These are phyloP conservation scores for Margaritifera margaritifera DNA, from an alignment of 2,888 invertebrate genomes.

Conservation along the genomic window DNA sequence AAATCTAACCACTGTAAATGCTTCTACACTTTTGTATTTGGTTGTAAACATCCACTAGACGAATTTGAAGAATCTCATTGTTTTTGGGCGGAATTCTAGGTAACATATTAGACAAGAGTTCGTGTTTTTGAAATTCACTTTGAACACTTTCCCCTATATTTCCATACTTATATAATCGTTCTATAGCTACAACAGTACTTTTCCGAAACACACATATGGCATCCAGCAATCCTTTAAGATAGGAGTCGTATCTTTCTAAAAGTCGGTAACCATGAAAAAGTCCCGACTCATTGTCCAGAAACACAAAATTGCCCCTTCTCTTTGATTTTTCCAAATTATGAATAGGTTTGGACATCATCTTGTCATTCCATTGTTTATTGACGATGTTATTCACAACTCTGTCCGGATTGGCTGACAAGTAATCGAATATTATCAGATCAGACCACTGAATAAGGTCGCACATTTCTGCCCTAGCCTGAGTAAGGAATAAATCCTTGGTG, in stretches of 20 bases:
- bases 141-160: conserved; percentile 79
- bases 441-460: conserved; percentile 84
- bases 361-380: conserved; percentile 91
- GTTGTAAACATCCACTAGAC: conserved; percentile 83
- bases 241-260: conserved; percentile 87
- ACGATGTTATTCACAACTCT: conserved; percentile 91
- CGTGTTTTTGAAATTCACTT: conserved; percentile 80
- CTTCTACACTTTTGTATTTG: conserved; percentile 84
- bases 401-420: conserved; percentile 91
- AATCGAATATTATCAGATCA: conserved; percentile 90
- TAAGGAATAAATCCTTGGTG: conserved; percentile 21
- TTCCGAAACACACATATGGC: conserved; percentile 87
- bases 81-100: conserved; percentile 88
- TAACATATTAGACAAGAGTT: conserved; percentile 73
- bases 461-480: conserved; percentile 44
- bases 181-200: conserved; percentile 81
- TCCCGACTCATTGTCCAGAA: conserved; percentile 80
- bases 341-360: conserved; percentile 90
- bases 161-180: conserved; percentile 77
- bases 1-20: too few relatives aligned
- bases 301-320: conserved; percentile 80
- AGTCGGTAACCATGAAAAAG: conserved; percentile 88
- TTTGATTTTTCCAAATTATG: conserved; percentile 86
- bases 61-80: conserved; percentile 84
- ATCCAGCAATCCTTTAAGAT: conserved; percentile 84